Base-by-base conservation (phyloP, 2,797 vertebrate genomes). In the Phyllotis vaccarum region DNA sequence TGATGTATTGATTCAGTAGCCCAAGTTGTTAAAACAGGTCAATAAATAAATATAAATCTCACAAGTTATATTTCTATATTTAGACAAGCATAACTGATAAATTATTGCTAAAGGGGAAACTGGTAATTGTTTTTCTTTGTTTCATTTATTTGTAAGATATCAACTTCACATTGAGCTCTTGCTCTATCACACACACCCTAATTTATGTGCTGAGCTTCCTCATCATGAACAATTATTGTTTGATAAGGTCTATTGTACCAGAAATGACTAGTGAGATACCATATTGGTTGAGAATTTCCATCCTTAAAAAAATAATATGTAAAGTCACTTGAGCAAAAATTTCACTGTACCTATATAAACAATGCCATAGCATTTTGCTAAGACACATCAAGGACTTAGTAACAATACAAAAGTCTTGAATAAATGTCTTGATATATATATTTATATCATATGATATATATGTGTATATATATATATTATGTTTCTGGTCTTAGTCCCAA, bases 1-100 rank as follows among this genome's bases (percentile, higher is more conserved):
- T 60, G 85, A 89, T 54, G 1, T 31, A 54, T 75, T 85, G 81
- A 86, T 68, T 86, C 52, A 70, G 52, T 76, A 21, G 31, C 68
- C 60, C n/a, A 90, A 46, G 14, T 87, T 96, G 52, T 54, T 76
- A 93, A 96, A 96, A 34, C 68, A 81, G 92, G 93, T 83, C 91
- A 93, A 91, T 79, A 88, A 88, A 58, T 66, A 93, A 80, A 91
- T 58, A 68, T 68, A 66, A 64, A 58, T 85, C 29, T 93, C 76
- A 40, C 83, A 91, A 85, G 91, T 89, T 91, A 80, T 79, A 37
- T 16, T 85, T 91, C 78, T 79, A 24, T 68, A 70, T 89, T 79
- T 86, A 68, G 21, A 76, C 78, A 96, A 86, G 66, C 68, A 94
- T 52, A 75, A 68, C 46, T 75, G 87, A 83, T 34, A 86, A 62